phyloP scores from a whole-genome alignment of 2,113 vertebrate genomes.

The Progne subis region DNA sequence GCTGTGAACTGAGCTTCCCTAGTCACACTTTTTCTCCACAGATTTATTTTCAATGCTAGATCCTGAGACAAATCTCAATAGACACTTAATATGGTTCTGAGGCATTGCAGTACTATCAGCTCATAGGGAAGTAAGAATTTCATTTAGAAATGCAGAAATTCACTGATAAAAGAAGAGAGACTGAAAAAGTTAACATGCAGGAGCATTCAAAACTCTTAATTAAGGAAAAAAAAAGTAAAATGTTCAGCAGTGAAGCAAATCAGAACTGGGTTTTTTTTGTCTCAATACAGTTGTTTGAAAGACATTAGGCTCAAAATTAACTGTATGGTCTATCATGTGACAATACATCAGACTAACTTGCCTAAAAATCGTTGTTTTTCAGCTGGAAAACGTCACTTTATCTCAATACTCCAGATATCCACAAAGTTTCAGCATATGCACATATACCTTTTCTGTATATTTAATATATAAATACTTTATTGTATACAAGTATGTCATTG shows the following conservation, averaged over 20 bases:
- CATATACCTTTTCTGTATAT: conserved; percentile 38
- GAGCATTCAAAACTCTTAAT: background rate
- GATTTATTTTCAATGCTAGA: background rate
- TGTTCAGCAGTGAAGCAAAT: background rate
- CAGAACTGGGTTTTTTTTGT: background rate
- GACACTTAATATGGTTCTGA: background rate
- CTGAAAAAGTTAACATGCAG: background rate
- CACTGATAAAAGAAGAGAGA: background rate
- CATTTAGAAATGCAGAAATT: background rate
- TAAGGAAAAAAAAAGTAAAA: background rate
- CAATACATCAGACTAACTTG: background rate
- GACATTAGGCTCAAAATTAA: background rate
- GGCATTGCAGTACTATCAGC: background rate
- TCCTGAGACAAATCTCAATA: background rate
- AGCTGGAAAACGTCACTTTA: background rate
- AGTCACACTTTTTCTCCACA: background rate
- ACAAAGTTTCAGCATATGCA: background rate
- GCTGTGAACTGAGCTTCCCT: background rate
- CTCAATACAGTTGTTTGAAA: background rate
- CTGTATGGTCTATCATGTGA: background rate
- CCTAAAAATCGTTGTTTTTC: background rate
- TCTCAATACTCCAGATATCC: background rate
- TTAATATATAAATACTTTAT: background rate
- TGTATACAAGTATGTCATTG: background rate
- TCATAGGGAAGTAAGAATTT: background rate